Evolutionary conservation across 2,888 invertebrate species (phyloP).

Genomic region (Cantharis nigra): DNA sequence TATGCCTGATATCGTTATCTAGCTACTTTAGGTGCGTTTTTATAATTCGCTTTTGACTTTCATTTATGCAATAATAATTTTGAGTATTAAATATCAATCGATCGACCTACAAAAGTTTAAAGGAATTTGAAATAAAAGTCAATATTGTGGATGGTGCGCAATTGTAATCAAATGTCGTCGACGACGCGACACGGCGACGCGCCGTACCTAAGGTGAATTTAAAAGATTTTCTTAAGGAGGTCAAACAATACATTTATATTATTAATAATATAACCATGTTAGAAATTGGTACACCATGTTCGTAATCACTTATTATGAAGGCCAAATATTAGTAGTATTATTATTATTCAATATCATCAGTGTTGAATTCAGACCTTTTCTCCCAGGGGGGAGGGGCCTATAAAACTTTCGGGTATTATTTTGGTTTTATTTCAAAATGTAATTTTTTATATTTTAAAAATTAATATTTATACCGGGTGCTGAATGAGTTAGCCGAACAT

Average conservation of each 20-base stretch:
- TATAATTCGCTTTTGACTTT: background rate
- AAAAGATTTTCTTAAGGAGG: background rate
- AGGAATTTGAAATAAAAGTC: background rate
- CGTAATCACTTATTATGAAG: too few relatives aligned
- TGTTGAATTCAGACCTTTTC: too few relatives aligned
- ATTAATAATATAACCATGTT: background rate
- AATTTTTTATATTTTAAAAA: too few relatives aligned
- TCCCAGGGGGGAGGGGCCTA: too few relatives aligned
- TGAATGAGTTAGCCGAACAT: too few relatives aligned
- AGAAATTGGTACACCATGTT: too few relatives aligned
- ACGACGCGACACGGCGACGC: background rate
- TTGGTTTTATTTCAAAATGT: too few relatives aligned
- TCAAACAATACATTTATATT: background rate
- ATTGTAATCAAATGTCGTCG: background rate
- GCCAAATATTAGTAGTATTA: too few relatives aligned
- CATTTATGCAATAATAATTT: background rate
- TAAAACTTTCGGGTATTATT: too few relatives aligned
- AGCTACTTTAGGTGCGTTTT: background rate
- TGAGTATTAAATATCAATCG: background rate
- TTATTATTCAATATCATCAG: too few relatives aligned
- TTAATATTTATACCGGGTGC: too few relatives aligned
- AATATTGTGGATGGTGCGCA: background rate
- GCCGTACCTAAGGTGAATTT: background rate
- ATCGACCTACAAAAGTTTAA: background rate
- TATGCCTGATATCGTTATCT: background rate